Evolutionary conservation across 2,888 invertebrate genomes (phyloP).

Genomic region (Notocelia uddmanniana): DNA sequence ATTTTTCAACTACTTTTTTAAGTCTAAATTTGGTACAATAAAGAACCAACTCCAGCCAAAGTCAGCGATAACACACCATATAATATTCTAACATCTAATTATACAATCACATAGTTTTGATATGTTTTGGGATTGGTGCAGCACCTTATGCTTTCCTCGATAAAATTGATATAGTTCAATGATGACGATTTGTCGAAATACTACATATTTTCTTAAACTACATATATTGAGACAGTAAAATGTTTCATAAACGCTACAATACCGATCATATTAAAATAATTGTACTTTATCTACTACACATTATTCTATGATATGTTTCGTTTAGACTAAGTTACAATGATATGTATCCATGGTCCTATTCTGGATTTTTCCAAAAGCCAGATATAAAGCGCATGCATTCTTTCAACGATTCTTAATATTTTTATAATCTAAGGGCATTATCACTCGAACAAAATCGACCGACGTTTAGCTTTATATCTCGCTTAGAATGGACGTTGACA

Average conservation of each 20-base stretch:
- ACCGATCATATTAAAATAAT: constrained; percentile 84
- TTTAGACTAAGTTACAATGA: constrained; percentile 74
- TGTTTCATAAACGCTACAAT: constrained; percentile 77
- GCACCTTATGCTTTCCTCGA: constrained; percentile 74
- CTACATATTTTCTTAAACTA: constrained; percentile 51
- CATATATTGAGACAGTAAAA: constrained; percentile 74
- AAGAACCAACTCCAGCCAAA: constrained; percentile 39
- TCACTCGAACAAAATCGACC: constrained; percentile 61
- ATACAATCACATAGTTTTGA: constrained; percentile 81
- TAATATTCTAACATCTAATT: constrained; percentile 58
- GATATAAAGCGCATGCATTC: constrained; percentile 85
- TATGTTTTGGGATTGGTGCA: constrained; percentile 78
- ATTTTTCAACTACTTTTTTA: constrained; percentile 34
- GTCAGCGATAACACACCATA: constrained; percentile 62
- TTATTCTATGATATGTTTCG: constrained; percentile 76
- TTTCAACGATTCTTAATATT: constrained; percentile 75
- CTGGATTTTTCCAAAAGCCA: constrained; percentile 83
- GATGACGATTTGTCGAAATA: constrained; percentile 53
- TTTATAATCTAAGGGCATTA: constrained; percentile 68
- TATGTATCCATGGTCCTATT: constrained; percentile 83
- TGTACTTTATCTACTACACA: constrained; percentile 77
- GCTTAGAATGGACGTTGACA: constrained; percentile 77
- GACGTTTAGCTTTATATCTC: constrained; percentile 81
- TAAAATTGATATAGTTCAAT: constrained; percentile 56
- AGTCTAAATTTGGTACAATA: constrained; percentile 36